Evolutionary conservation across 2,888 invertebrate species (phyloP).

Genomic region (Calameuta pallipes): DNA sequence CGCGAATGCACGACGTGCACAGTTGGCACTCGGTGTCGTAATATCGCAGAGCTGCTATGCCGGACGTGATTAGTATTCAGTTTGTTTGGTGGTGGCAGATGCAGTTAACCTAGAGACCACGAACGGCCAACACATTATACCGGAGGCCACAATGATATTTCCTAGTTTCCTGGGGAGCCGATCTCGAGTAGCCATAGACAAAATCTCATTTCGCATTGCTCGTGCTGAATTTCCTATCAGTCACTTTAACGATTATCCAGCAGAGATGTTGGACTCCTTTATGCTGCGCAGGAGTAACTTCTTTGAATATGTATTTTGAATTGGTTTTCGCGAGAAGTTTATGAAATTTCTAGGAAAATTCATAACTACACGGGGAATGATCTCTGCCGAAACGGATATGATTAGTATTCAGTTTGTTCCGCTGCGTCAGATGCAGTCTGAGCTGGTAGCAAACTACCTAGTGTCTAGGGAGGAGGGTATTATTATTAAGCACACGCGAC

Average conservation of each 20-base stretch:
- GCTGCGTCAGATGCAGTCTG: not conserved
- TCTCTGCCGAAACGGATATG: not conserved
- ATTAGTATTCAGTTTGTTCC: slow-evolving; percentile 6
- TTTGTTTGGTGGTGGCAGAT: slow-evolving; percentile 58
- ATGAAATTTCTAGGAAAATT: not conserved
- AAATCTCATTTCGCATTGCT: not conserved
- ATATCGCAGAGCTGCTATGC: slow-evolving; percentile 29
- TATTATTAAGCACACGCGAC: not conserved
- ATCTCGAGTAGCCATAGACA: not conserved
- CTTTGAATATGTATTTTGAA: no score
- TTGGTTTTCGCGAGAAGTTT: not conserved
- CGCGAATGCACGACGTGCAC: slow-evolving; percentile 24
- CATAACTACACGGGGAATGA: not conserved
- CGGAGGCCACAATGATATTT: not conserved
- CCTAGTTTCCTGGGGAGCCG: not conserved
- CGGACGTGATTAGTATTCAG: slow-evolving; percentile 60
- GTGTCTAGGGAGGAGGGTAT: not conserved
- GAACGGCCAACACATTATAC: slow-evolving; percentile 41
- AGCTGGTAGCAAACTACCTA: not conserved
- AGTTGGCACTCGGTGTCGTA: slow-evolving; percentile 44
- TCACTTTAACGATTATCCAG: not conserved
- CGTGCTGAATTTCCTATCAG: not conserved
- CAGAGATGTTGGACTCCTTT: not conserved
- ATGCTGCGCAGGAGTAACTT: not conserved
- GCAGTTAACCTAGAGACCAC: slow-evolving; percentile 50